Conservation (phyloP, 1,140 invertebrate genomes). For the Metopolophium dirhodum region DNA sequence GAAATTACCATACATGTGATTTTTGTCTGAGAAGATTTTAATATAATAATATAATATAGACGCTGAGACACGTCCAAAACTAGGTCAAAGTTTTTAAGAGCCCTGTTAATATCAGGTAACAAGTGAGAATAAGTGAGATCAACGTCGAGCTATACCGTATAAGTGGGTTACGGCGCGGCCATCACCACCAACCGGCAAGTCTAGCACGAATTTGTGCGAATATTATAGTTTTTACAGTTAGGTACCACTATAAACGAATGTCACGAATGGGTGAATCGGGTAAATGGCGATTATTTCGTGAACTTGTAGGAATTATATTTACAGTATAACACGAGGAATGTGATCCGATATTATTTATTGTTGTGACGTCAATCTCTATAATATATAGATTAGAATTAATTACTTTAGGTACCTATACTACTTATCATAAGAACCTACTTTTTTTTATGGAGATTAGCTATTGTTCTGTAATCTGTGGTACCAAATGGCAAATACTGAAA, state of each 20-base stretch:
- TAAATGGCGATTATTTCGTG: neutral
- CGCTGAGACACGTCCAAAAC: neutral
- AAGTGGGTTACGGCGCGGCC: neutral
- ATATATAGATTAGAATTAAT: neutral
- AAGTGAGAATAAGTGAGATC: neutral
- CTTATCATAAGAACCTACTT: neutral
- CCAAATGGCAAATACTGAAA: neutral
- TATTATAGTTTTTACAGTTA: conserved; percentile 18
- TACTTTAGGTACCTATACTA: neutral
- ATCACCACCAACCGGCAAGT: neutral
- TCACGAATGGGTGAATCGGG: neutral
- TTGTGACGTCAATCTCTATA: neutral
- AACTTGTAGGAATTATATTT: neutral
- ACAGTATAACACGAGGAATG: neutral
- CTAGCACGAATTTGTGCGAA: neutral
- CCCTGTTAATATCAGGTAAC: neutral
- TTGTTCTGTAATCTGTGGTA: neutral
- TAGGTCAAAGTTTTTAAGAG: neutral
- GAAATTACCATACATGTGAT: neutral
- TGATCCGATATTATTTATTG: neutral
- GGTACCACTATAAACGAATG: neutral
- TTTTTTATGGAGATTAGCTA: neutral
- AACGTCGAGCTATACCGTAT: neutral
- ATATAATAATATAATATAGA: neutral
- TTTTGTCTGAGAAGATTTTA: neutral